Base-by-base conservation (phyloP, 2,113 vertebrate species). In the Australoheros scitulus region DNA sequence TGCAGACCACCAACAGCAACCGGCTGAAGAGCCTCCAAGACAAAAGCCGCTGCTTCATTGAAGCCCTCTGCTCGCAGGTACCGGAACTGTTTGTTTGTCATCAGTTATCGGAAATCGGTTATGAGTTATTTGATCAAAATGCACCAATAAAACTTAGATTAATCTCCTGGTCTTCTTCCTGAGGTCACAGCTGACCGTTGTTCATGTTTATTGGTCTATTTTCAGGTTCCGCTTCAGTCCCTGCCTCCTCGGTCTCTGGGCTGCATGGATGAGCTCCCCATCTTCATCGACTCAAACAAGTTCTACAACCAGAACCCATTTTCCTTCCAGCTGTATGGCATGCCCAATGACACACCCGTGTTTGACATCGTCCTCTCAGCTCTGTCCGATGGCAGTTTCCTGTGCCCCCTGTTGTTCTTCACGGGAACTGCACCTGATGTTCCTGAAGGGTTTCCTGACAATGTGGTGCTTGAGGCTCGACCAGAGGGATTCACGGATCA, bases 261-360 rank as follows among this genome's bases (percentile, higher is more conserved):
- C 59, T 83, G 75, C 83, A 85, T 94, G 90, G 93, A 93, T 7
- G 93, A 94, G 83, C 61, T 93, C 17, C 78, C 90, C 4, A 22
- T 94, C 83, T 94, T 91, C 63, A n/a, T 93, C 0, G 61, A 85
- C 61, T 1, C 1, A 1, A 60, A 59, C 15, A 4, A 2, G 11
- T 85, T 89, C 55, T 47, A 8, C 0, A 1, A 6, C 1, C 87
- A 81, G 47, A 20, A 36, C 22, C 76, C 47, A 0, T 1, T 18
- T 0, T 68, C 90, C 41, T 78, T 93, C 6, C 77, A 61, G 68
- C 74, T 94, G 52, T 78, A 3, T 0, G 76, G 63, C 2, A 52
- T 41, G 0, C 6, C 55, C 0, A n/a, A 15, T 0, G 81, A 89
- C 1, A 9, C 1, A 0, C 85, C 90, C 0, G 4, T 56, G 32